A percentile compares a stretch with the other conserved stretches of the same genome.
Evolutionary conservation across 1,140 invertebrate genomes (phyloP).

Genomic region (Halotydeus destructor): DNA sequence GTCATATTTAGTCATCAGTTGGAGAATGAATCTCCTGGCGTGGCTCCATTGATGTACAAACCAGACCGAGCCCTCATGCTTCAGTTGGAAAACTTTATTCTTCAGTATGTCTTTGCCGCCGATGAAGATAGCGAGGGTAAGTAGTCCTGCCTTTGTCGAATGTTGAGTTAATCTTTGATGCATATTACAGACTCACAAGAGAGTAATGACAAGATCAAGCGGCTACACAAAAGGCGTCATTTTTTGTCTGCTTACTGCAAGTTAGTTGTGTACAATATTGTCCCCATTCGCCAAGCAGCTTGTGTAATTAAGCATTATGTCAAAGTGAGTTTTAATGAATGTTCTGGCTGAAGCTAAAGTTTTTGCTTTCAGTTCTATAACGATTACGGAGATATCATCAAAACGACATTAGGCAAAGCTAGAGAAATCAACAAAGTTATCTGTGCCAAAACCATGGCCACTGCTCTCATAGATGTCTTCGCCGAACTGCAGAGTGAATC

Average conservation of each 20-base stretch:
- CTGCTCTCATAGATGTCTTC: slow-evolving; percentile 69
- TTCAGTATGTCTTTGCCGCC: slow-evolving; percentile 76
- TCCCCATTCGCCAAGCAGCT: slow-evolving; percentile 66
- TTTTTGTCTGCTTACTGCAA: slow-evolving; percentile 93
- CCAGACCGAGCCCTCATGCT: slow-evolving; percentile 54
- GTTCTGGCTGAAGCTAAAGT: neutral
- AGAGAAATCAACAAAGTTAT: slow-evolving; percentile 92
- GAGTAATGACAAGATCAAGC: slow-evolving; percentile 82
- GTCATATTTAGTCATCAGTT: slow-evolving; percentile 85
- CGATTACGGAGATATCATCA: slow-evolving; percentile 99
- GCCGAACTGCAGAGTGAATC: slow-evolving; percentile 40
- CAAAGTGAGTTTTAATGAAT: slow-evolving; percentile 37
- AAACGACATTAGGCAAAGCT: slow-evolving; percentile 82
- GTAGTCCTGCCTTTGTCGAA: slow-evolving; percentile 3
- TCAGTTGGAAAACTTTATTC: slow-evolving; percentile 72
- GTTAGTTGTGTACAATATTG: slow-evolving; percentile 87
- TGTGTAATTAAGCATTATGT: slow-evolving; percentile 95
- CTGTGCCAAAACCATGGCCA: slow-evolving; percentile 80
- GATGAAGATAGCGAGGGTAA: slow-evolving; percentile 44
- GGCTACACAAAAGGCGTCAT: slow-evolving; percentile 82
- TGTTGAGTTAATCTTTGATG: slow-evolving; percentile 15
- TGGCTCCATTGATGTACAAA: slow-evolving; percentile 51
- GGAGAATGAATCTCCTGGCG: slow-evolving; percentile 31
- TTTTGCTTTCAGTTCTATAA: slow-evolving; percentile 55
- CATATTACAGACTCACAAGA: slow-evolving; percentile 30